phyloP scores from a whole-genome alignment of 35 echinoderm and acorn worm genomes.

The Diadema setosum region DNA sequence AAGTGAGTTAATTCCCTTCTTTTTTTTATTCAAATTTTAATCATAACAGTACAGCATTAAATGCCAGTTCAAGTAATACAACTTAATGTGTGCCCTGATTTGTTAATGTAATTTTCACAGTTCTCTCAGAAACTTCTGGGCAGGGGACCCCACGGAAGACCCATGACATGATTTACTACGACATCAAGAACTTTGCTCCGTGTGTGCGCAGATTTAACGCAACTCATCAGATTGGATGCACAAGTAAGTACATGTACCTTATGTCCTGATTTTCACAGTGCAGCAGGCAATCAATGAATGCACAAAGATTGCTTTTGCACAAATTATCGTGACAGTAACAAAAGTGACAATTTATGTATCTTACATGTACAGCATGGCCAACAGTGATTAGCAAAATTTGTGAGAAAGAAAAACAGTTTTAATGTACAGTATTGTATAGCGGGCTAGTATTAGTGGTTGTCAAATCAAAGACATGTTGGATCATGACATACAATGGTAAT shows the following conservation, averaged over 20 bases:
- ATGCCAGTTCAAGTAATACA: too few species aligned
- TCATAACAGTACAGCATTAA: too few species aligned
- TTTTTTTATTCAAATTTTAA: too few species aligned
- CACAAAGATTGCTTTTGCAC: neutral
- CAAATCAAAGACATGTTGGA: too few species aligned
- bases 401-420: neutral
- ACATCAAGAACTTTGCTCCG: slow-evolving; percentile 45
- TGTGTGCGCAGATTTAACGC: slow-evolving; percentile 90
- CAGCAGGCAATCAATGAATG: neutral
- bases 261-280: neutral
- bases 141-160: too few species aligned
- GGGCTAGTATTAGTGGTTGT: too few species aligned
- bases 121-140: too few species aligned
- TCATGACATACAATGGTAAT: too few species aligned
- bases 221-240: slow-evolving; percentile 92
- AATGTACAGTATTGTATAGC: too few species aligned
- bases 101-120: too few species aligned
- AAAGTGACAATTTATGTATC: neutral
- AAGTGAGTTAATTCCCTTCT: too few species aligned
- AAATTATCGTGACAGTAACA: neutral
- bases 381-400: neutral
- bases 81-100: too few species aligned
- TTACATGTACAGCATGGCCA: neutral
- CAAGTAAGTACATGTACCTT: slow-evolving; percentile 68
- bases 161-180: slow-evolving; percentile 84